Percentiles rank a stretch among this genome's conserved stretches.
These are phyloP conservation scores for Proales similis DNA, from an alignment of 1,140 invertebrate species.

Conservation along the genomic window DNA sequence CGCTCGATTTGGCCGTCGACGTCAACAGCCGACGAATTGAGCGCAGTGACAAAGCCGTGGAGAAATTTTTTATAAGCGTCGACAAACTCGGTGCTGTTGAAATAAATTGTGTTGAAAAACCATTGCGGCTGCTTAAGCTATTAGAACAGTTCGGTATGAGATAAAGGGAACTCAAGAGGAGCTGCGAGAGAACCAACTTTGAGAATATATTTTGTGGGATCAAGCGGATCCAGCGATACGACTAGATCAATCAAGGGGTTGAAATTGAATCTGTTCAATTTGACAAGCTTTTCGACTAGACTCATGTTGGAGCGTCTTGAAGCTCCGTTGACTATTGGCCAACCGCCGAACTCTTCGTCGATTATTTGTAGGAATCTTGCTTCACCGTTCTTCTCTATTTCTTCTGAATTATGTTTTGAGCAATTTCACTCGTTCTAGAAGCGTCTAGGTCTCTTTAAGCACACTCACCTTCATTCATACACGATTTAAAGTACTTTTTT, in stretches of 20 bases:
- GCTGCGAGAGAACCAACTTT: too few relatives aligned
- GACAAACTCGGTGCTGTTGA: conserved; percentile 21
- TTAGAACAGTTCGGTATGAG: too few relatives aligned
- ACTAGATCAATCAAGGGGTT: conserved; percentile 27
- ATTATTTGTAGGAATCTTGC: background rate
- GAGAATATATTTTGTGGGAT: conserved; percentile 7
- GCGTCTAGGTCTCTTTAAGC: background rate
- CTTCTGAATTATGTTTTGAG: too few relatives aligned
- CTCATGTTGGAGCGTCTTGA: background rate
- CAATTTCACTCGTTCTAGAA: too few relatives aligned
- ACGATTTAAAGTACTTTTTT: conserved; percentile 23
- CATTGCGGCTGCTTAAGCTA: conserved; percentile 27
- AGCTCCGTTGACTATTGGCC: conserved; percentile 8
- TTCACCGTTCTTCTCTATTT: conserved; percentile 1
- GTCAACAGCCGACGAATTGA: background rate
- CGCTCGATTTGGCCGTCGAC: conserved; percentile 1
- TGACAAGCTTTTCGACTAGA: conserved; percentile 10
- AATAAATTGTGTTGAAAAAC: conserved; percentile 34
- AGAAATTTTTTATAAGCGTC: conserved; percentile 21
- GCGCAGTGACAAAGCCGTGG: background rate
- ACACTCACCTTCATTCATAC: conserved; percentile 32
- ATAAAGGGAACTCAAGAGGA: too few relatives aligned
- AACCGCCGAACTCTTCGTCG: conserved; percentile 12
- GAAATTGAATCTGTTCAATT: conserved; percentile 5
- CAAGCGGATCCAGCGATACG: conserved; percentile 21